A percentile compares a stretch with the other conserved stretches of the same genome.
phyloP scores from a whole-genome alignment of 2,888 invertebrate genomes.

The Athrips mouffetella region DNA sequence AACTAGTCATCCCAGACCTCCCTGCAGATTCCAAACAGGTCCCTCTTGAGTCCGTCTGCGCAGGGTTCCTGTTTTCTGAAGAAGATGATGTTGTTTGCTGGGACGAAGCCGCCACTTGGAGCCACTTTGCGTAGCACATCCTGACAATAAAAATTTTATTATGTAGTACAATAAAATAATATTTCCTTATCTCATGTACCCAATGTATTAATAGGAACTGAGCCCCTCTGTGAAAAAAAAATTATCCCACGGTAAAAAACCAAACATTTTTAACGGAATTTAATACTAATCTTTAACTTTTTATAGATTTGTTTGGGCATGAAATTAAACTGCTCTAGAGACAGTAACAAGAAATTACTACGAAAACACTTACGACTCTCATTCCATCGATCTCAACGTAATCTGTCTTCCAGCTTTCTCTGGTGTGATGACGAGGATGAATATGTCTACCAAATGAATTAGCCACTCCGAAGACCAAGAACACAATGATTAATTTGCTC shows the following conservation, averaged over 20 bases:
- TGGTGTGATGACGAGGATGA: conserved; percentile 35
- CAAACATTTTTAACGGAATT: not conserved
- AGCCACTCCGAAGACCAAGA: conserved; percentile 27
- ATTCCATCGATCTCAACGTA: conserved; percentile 34
- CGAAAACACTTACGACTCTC: conserved; percentile 44
- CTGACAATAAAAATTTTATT: conserved; percentile 32
- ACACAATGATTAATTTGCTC: conserved; percentile 29
- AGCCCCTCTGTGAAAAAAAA: no score
- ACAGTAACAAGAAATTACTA: no score
- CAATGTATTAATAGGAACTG: no score
- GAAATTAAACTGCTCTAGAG: no score
- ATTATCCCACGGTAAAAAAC: no score
- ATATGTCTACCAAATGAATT: conserved; percentile 38
- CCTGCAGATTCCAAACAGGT: conserved; percentile 56
- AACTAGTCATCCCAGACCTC: conserved; percentile 57
- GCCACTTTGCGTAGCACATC: conserved; percentile 18
- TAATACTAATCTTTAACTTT: no score
- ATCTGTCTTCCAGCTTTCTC: conserved; percentile 17
- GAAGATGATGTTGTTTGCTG: conserved; percentile 48
- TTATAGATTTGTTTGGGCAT: no score
- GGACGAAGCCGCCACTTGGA: conserved; percentile 31
- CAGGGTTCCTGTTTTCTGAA: conserved; percentile 53
- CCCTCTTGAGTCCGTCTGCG: conserved; percentile 54
- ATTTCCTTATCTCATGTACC: not conserved
- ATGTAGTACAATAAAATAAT: not conserved